Evolutionary conservation across 2,113 vertebrate genomes (phyloP).

Genomic region (Urocolius indicus): DNA sequence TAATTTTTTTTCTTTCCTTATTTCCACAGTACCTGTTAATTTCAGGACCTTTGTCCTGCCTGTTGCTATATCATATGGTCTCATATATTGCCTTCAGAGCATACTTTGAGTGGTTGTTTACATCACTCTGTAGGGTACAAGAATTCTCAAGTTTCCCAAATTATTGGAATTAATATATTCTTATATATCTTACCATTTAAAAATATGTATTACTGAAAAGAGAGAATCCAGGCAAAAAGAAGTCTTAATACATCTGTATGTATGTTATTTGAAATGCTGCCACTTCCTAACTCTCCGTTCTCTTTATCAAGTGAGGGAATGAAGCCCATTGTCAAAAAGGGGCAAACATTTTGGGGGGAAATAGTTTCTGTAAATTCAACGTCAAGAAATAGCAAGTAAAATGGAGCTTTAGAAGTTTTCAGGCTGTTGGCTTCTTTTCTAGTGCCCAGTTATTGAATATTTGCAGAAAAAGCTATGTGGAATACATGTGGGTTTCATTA

Average conservation of each 20-base stretch:
- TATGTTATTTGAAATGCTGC: background rate
- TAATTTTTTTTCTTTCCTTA: background rate
- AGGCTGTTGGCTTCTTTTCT: background rate
- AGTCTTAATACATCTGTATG: rapidly evolving
- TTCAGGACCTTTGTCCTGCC: background rate
- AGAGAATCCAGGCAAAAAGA: background rate
- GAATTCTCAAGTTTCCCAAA: background rate
- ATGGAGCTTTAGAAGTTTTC: background rate
- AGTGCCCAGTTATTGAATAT: background rate
- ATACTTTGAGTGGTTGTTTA: background rate
- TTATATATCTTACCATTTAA: background rate
- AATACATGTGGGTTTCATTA: background rate
- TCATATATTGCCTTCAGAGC: background rate
- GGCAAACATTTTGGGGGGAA: background rate
- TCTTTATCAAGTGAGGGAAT: background rate
- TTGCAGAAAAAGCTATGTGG: background rate
- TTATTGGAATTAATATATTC: background rate
- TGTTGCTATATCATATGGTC: background rate
- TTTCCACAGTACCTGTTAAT: background rate
- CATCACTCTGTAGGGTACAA: background rate
- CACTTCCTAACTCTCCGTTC: background rate
- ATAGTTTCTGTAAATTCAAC: background rate
- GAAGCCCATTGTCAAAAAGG: background rate
- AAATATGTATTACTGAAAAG: background rate
- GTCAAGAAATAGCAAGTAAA: background rate